Conservation (phyloP, 2,797 vertebrate species). For the Pseudochaenichthys georgianus region DNA sequence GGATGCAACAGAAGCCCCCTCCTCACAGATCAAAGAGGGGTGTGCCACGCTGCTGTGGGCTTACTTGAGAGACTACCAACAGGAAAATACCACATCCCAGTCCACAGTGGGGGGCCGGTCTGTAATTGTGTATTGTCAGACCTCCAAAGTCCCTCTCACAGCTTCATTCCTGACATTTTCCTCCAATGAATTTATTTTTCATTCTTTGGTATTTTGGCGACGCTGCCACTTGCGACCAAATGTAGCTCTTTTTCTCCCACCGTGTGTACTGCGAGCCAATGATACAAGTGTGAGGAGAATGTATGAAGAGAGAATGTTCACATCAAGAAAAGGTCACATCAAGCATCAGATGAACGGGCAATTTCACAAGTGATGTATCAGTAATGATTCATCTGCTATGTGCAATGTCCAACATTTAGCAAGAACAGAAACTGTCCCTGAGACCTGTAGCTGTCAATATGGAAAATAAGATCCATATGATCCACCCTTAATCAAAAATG, state of each 20-base stretch:
- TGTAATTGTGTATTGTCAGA: slow-evolving; percentile 84
- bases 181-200: slow-evolving; percentile 80
- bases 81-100: slow-evolving; percentile 79
- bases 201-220: slow-evolving; percentile 81
- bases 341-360: slow-evolving; percentile 42
- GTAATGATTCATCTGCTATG: slow-evolving; percentile 25
- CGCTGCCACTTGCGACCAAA: slow-evolving; percentile 70
- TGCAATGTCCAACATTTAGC: slow-evolving; percentile 14
- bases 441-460: background rate
- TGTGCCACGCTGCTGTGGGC: slow-evolving; percentile 60
- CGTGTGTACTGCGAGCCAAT: slow-evolving; percentile 38
- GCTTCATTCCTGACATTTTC: slow-evolving; percentile 79
- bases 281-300: slow-evolving; percentile 64
- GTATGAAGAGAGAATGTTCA: slow-evolving; percentile 51
- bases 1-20: slow-evolving; percentile 54
- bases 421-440: background rate
- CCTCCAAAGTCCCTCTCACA: slow-evolving; percentile 78
- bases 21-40: slow-evolving; percentile 74
- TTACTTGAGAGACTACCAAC: slow-evolving; percentile 71
- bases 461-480: background rate
- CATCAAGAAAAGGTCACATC: slow-evolving; percentile 63
- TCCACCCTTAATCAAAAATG: slow-evolving; percentile 2
- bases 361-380: slow-evolving; percentile 14
- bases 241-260: slow-evolving; percentile 46
- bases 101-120: slow-evolving; percentile 64